Conservation (phyloP, 2,888 invertebrate genomes). For the Ormyrus nitidulus region DNA sequence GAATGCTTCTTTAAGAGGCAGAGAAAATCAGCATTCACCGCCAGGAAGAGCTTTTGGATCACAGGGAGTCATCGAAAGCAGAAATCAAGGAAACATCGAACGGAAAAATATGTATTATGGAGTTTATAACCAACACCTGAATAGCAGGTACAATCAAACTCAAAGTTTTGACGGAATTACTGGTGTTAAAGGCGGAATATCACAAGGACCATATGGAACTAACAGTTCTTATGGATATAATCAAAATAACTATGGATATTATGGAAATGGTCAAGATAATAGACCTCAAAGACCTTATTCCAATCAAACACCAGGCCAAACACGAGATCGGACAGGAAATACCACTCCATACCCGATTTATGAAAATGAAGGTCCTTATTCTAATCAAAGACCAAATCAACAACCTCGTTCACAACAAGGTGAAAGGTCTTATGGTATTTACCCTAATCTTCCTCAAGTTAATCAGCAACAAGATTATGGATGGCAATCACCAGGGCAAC, state of each 20-base stretch:
- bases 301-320: not conserved
- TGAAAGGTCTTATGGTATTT: not conserved
- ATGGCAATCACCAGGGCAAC: too few relatives aligned
- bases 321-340: not conserved
- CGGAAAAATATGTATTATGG: not conserved
- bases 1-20: not conserved
- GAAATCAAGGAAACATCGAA: not conserved
- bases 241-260: too few relatives aligned
- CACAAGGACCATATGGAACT: not conserved
- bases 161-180: not conserved
- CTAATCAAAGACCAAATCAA: too few relatives aligned
- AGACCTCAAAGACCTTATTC: constrained; percentile 6
- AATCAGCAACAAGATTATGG: not conserved
- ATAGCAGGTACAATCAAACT: not conserved
- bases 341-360: too few relatives aligned
- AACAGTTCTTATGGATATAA: not conserved
- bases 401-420: too few relatives aligned
- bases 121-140: not conserved
- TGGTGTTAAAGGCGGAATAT: not conserved
- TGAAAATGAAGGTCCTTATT: not conserved
- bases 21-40: not conserved
- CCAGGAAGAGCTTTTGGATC: constrained; percentile 6
- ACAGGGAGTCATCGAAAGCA: constrained; percentile 13
- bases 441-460: not conserved
- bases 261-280: not conserved